Percentiles rank a stretch among this genome's conserved stretches.
phyloP scores from a whole-genome alignment of 2,888 invertebrate species.

The Ormia ochracea region DNA sequence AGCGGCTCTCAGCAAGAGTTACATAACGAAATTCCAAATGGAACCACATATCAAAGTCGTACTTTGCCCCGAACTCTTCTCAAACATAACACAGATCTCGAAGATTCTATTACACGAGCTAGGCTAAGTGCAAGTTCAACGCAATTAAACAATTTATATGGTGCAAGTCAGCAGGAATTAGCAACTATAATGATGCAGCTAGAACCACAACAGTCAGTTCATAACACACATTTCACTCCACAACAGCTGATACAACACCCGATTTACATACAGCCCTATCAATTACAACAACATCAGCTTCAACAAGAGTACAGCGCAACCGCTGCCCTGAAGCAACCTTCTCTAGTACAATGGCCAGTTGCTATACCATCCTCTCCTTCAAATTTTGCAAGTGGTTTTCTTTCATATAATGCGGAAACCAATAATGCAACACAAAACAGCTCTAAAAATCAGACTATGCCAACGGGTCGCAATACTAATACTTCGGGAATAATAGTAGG shows the following conservation, averaged over 20 bases:
- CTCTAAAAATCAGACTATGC: slow-evolving; percentile 26
- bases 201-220: too few species aligned
- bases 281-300: slow-evolving; percentile 50
- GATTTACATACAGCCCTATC: slow-evolving; percentile 50
- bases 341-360: slow-evolving; percentile 74
- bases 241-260: slow-evolving; percentile 26
- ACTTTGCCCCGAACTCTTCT: slow-evolving; percentile 75
- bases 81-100: slow-evolving; percentile 70
- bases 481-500: slow-evolving; percentile 40
- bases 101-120: slow-evolving; percentile 64
- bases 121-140: slow-evolving; percentile 60
- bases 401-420: slow-evolving; percentile 65
- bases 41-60: slow-evolving; percentile 70
- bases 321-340: slow-evolving; percentile 51
- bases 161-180: slow-evolving; percentile 65
- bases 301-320: slow-evolving; percentile 47
- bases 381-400: slow-evolving; percentile 70
- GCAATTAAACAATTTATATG: slow-evolving; percentile 65
- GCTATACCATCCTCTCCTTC: slow-evolving; percentile 76
- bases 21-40: slow-evolving; percentile 60
- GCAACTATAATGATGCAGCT: slow-evolving; percentile 64
- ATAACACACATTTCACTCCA: too few species aligned
- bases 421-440: slow-evolving; percentile 24
- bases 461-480: slow-evolving; percentile 61
- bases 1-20: slow-evolving; percentile 65